A percentile compares a stretch with the other conserved stretches of the same genome.
Conservation (phyloP, 2,113 vertebrate genomes). For the Delphinus delphis region DNA sequence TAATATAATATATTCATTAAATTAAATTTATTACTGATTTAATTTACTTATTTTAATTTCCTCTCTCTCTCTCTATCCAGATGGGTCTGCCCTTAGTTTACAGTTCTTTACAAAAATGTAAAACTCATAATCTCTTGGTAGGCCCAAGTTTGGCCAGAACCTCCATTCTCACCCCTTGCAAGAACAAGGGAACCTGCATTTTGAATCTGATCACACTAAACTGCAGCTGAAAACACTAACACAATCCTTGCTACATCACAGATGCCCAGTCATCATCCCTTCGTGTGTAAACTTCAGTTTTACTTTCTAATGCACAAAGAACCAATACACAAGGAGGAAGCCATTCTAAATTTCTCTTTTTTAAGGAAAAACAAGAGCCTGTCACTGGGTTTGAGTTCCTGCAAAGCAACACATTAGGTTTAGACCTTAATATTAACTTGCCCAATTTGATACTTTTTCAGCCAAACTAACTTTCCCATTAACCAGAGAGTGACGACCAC, state of each 20-base stretch:
- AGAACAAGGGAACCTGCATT: neutral
- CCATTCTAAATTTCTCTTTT: neutral
- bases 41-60: neutral
- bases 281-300: neutral
- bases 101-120: constrained; percentile 17
- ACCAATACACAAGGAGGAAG: neutral
- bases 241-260: neutral
- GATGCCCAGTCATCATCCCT: neutral
- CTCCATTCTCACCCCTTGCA: neutral
- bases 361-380: neutral
- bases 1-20: neutral
- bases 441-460: neutral
- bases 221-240: neutral
- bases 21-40: neutral
- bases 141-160: neutral
- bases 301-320: neutral
- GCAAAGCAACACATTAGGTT: neutral
- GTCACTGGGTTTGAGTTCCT: neutral
- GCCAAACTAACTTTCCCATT: neutral
- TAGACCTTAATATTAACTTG: neutral
- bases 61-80: neutral
- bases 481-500: neutral
- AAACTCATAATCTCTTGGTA: neutral
- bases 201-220: neutral
- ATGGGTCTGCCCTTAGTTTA: neutral